These are phyloP conservation scores for Pantelozetes paolii DNA, from an alignment of 2,888 invertebrate species.

Conservation along the genomic window DNA sequence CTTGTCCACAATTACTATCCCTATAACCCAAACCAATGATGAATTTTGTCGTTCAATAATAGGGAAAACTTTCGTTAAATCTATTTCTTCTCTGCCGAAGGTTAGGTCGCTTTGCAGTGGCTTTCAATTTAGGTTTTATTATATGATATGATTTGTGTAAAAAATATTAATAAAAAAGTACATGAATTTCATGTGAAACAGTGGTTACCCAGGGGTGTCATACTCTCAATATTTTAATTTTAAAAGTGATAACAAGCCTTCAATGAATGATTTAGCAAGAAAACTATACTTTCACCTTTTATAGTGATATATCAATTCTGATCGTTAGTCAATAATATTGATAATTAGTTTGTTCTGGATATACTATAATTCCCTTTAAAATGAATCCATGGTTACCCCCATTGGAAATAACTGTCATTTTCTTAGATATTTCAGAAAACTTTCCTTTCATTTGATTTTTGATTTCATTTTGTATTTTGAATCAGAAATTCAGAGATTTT, in stretches of 20 bases:
- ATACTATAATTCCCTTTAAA: no score
- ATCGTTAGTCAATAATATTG: no score
- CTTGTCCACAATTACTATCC: conserved; percentile 1
- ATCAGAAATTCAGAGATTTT: neutral
- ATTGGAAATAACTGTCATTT: no score
- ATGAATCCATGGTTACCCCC: neutral
- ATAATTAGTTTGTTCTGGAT: no score
- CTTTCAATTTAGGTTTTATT: neutral
- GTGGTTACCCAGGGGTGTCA: no score
- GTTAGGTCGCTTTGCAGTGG: neutral
- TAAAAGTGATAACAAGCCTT: no score
- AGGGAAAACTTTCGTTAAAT: neutral
- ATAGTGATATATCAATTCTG: no score
- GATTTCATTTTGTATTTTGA: neutral
- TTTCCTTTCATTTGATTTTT: neutral
- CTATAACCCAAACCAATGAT: neutral
- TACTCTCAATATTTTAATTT: no score
- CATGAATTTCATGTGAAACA: neutral
- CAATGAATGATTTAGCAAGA: no score
- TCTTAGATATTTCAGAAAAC: no score
- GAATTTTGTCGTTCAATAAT: neutral
- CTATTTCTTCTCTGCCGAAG: neutral
- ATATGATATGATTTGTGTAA: neutral
- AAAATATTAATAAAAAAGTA: neutral
- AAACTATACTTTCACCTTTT: no score